Evolutionary conservation across 1,140 invertebrate species (phyloP).

Genomic region (Cheumatopsyche charites): DNA sequence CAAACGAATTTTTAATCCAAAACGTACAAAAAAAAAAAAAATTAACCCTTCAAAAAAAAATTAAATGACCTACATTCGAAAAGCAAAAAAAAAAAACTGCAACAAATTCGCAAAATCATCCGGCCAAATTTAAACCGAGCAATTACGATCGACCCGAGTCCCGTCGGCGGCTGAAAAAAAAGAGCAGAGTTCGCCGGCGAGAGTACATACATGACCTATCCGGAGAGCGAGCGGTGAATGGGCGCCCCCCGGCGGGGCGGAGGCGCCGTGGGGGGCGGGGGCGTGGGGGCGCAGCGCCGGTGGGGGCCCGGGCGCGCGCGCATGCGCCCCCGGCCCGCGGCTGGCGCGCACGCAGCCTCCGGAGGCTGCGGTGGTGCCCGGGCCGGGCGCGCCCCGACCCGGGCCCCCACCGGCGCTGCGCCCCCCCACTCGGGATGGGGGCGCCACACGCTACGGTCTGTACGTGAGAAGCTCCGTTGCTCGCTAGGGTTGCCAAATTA

Average conservation of each 20-base stretch:
- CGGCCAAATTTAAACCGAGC: no score
- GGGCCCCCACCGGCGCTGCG: neutral
- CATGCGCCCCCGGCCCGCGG: neutral
- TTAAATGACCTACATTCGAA: no score
- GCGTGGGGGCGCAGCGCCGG: neutral
- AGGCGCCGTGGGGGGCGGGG: neutral
- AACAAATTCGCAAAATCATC: no score
- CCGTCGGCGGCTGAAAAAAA: no score
- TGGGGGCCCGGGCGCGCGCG: conserved; percentile 13
- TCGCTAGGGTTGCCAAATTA: no score
- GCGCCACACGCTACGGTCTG: neutral
- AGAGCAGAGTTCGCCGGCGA: no score
- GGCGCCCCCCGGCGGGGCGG: neutral
- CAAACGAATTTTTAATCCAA: no score
- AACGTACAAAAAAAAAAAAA: no score
- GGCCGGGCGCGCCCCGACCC: conserved; percentile 7
- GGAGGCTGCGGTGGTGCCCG: conserved; percentile 32
- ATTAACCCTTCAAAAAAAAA: no score
- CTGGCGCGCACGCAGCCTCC: conserved; percentile 29
- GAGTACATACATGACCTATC: conserved; percentile 19
- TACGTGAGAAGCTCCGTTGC: neutral
- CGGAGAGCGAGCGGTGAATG: conserved; percentile 1
- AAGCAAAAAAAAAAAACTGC: no score
- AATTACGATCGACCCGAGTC: no score
- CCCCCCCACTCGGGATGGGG: neutral